Conservation (phyloP, 2,797 vertebrate species). For the Bovichtus variegatus region DNA sequence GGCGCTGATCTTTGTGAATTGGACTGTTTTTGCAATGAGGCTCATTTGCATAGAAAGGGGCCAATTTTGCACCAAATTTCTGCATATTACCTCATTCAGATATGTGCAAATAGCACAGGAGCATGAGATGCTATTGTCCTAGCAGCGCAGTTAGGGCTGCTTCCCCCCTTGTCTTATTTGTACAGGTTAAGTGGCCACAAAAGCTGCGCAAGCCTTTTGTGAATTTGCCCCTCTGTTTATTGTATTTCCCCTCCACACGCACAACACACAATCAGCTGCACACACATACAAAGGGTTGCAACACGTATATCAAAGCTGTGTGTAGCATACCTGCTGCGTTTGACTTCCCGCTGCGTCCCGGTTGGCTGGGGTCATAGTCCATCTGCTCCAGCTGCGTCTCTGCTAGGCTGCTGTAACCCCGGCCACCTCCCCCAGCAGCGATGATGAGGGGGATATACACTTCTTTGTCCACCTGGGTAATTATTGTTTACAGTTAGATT, state of each 20-base stretch:
- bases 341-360: slow-evolving; percentile 93
- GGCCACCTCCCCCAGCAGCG: slow-evolving; percentile 95
- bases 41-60: too few relatives aligned
- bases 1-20: too few relatives aligned
- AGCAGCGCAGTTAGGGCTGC: too few relatives aligned
- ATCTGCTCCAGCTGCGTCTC: slow-evolving; percentile 89
- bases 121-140: too few relatives aligned
- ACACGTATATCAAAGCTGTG: slow-evolving; percentile 6
- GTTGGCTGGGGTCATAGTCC: slow-evolving; percentile 89
- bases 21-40: too few relatives aligned
- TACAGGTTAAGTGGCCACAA: too few relatives aligned
- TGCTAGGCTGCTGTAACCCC: slow-evolving; percentile 93
- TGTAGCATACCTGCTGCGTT: slow-evolving; percentile 90
- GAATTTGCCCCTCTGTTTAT: background rate
- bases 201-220: too few relatives aligned
- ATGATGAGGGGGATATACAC: slow-evolving; percentile 91
- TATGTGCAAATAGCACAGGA: too few relatives aligned
- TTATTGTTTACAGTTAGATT: slow-evolving; percentile 19
- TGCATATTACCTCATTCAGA: too few relatives aligned
- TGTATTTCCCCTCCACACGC: too few relatives aligned
- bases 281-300: slow-evolving; percentile 3
- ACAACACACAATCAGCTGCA: background rate
- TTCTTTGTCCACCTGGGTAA: slow-evolving; percentile 89
- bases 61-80: too few relatives aligned
- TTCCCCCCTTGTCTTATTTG: too few relatives aligned